Percentiles rank a stretch among this genome's conserved stretches.
Conservation (phyloP, 2,113 vertebrate species). For the Lonchura striata region DNA sequence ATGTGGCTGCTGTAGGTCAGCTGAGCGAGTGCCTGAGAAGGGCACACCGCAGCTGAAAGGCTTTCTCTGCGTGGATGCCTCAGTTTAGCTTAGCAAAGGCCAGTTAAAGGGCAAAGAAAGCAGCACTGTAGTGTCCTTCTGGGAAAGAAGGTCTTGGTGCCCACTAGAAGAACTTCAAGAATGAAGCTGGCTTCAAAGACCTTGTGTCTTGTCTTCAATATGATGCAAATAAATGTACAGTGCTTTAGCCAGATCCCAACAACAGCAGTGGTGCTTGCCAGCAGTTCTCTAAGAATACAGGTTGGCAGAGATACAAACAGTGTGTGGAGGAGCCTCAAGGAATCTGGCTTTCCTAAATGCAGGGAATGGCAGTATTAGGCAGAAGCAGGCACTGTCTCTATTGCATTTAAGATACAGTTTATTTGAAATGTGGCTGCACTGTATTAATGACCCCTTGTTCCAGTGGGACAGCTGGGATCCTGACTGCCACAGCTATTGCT, state of each 20-base stretch:
- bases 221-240: neutral
- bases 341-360: neutral
- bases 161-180: neutral
- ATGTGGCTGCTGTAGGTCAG: neutral
- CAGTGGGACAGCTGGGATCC: neutral
- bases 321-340: neutral
- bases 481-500: neutral
- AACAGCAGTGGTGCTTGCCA: neutral
- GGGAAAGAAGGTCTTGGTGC: neutral
- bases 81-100: neutral
- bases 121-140: neutral
- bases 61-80: neutral
- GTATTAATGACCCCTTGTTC: neutral
- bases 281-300: neutral
- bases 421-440: neutral
- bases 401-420: neutral
- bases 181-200: neutral
- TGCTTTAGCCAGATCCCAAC: accelerated
- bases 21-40: accelerated
- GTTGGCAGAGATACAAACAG: neutral
- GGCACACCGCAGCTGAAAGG: neutral
- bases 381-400: neutral
- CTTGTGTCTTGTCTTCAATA: neutral
- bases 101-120: neutral
- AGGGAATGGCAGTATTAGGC: neutral